Evolutionary conservation across 1,140 invertebrate species (phyloP).

Genomic region (roundworm (Caenorhabditis elegans)): WBcel235 BX284604.4:7367001-7367500

Average conservation of each 20-base stretch:
- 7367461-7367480: no score
- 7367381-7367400: no score
- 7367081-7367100: no score
- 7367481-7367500: no score
- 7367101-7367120: no score
- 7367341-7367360: no score
- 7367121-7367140: not conserved
- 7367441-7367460: no score
- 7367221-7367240: not conserved
- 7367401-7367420: no score
- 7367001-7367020: not conserved
- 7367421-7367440: no score
- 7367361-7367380: no score
- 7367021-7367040: not conserved
- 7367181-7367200: not conserved
- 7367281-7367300: not conserved
- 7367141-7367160: not conserved
- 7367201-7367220: not conserved
- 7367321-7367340: not conserved
- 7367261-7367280: not conserved
- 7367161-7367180: not conserved
- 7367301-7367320: not conserved
- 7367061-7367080: not conserved
- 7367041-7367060: conserved; percentile 2
- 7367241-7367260: not conserved